Evolutionary conservation across 2,888 invertebrate genomes (phyloP).

Genomic region (Calameuta idolon): DNA sequence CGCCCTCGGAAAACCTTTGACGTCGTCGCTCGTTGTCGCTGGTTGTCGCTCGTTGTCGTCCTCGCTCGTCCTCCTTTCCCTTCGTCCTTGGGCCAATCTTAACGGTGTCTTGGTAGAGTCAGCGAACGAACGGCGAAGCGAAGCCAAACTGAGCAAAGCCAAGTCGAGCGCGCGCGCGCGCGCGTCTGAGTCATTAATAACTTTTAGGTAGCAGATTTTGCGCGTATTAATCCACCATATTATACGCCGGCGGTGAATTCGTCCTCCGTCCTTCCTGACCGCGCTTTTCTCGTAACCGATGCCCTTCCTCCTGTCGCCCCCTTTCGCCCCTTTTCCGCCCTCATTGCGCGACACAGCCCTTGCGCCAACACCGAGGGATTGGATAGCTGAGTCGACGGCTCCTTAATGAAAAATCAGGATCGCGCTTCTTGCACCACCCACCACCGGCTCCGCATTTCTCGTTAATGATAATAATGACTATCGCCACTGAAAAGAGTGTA

Average conservation of each 20-base stretch:
- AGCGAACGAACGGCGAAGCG: no score
- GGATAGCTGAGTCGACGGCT: constrained; percentile 66
- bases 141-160: constrained; percentile 2
- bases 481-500: constrained; percentile 2
- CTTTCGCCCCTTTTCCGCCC: constrained; percentile 1
- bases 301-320: constrained; percentile 23
- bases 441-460: constrained; percentile 34
- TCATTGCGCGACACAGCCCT: constrained; percentile 13
- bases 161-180: constrained; percentile 37
- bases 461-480: constrained; percentile 34
- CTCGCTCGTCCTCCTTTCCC: no score
- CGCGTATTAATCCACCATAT: constrained; percentile 66
- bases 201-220: constrained; percentile 66
- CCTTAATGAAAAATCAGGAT: constrained; percentile 67
- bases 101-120: no score
- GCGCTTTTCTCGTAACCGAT: constrained; percentile 17
- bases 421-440: constrained; percentile 37
- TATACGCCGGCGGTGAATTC: constrained; percentile 51
- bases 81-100: no score
- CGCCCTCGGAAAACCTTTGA: constrained; percentile 61
- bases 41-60: no score
- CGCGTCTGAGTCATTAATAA: constrained; percentile 63
- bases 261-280: constrained; percentile 31
- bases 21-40: constrained; percentile 43
- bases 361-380: constrained; percentile 34